Conservation (phyloP, 1,140 invertebrate genomes). For the Mesaphorura yosii region DNA sequence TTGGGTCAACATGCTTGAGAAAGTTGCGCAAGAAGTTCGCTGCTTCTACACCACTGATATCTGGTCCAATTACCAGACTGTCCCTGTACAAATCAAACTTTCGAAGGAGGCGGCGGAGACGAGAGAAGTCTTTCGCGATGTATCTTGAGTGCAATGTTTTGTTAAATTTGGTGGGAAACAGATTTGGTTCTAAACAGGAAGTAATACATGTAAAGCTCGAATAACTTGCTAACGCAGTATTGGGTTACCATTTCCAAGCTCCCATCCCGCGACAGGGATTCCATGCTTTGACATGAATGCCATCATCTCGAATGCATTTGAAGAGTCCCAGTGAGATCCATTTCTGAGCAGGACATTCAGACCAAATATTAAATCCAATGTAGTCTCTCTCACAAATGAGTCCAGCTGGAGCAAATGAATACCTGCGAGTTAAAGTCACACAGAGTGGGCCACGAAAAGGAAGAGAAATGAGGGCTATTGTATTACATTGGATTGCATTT, state of each 20-base stretch:
- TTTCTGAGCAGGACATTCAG: constrained; percentile 53
- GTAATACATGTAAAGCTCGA: constrained; percentile 6
- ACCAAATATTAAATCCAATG: constrained; percentile 52
- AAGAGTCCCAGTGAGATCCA: constrained; percentile 45
- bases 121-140: constrained; percentile 50
- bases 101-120: constrained; percentile 44
- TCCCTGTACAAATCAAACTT: constrained; percentile 41
- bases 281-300: constrained; percentile 43
- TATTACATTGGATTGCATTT: constrained; percentile 4
- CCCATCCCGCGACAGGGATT: constrained; percentile 48
- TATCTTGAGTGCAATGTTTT: constrained; percentile 42
- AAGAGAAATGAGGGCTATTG: no score
- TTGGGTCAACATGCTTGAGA: no score
- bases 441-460: no score
- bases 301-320: constrained; percentile 51
- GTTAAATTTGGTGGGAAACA: constrained; percentile 51
- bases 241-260: constrained; percentile 61
- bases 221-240: no score
- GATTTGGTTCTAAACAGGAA: constrained; percentile 49
- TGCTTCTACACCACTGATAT: constrained; percentile 40
- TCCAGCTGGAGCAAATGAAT: constrained; percentile 48
- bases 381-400: constrained; percentile 43
- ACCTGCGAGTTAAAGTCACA: no score
- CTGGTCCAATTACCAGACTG: constrained; percentile 53
- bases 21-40: no score